Conservation (phyloP, 2,797 vertebrate genomes). For the Thamnophis elegans region DNA sequence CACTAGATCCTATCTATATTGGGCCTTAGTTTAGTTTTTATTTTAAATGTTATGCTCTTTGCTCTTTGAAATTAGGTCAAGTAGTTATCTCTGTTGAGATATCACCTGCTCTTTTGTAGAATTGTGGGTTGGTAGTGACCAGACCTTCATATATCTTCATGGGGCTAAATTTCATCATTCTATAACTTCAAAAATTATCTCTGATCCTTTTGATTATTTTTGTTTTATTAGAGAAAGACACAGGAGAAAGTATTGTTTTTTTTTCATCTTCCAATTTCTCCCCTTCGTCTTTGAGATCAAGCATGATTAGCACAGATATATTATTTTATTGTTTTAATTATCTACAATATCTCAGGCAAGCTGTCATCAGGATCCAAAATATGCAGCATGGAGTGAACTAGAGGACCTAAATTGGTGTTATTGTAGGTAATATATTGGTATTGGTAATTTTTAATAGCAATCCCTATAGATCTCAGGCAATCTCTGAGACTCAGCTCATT, state of each 20-base stretch:
- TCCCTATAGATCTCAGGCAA: background rate
- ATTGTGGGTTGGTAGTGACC: background rate
- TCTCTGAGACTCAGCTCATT: background rate
- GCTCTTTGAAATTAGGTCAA: background rate
- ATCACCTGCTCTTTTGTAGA: background rate
- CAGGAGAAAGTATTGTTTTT: background rate
- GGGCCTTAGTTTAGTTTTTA: background rate
- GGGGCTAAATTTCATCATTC: background rate
- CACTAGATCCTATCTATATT: background rate
- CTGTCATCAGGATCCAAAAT: background rate
- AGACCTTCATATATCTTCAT: background rate
- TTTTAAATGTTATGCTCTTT: background rate
- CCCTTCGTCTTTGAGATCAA: background rate
- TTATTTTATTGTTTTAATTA: background rate
- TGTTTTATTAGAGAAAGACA: background rate
- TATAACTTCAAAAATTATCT: background rate
- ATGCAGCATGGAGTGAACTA: background rate
- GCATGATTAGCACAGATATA: background rate
- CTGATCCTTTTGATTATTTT: background rate
- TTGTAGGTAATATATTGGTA: background rate
- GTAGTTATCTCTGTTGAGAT: background rate
- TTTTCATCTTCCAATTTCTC: background rate
- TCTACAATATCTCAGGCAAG: background rate
- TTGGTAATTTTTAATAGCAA: background rate
- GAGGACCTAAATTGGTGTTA: background rate